These are phyloP conservation scores for Rhopalosiphum maidis DNA, from an alignment of 1,140 invertebrate species.

Conservation along the genomic window DNA sequence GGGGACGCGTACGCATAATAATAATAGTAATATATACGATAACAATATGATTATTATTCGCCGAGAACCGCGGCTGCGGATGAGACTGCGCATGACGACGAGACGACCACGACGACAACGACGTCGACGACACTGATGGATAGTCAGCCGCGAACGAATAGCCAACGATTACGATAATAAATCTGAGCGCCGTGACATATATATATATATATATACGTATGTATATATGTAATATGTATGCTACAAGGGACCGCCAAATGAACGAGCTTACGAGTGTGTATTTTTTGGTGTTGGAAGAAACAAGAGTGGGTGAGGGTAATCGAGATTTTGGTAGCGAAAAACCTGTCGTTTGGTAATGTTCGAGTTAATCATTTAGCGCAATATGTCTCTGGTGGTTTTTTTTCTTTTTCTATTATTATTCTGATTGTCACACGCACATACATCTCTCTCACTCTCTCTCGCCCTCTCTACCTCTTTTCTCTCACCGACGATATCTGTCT, in stretches of 20 bases:
- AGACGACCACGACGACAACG: too few relatives aligned
- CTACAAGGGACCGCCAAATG: too few relatives aligned
- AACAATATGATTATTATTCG: neutral
- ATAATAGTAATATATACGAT: neutral
- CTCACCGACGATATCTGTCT: neutral
- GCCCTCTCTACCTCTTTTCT: neutral
- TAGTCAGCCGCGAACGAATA: slow-evolving; percentile 24
- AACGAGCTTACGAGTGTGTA: neutral
- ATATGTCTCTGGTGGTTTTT: neutral
- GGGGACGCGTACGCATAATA: neutral
- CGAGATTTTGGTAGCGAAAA: slow-evolving; percentile 10
- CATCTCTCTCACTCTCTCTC: neutral
- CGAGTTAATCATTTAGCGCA: slow-evolving; percentile 23
- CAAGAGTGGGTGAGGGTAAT: neutral
- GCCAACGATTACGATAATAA: slow-evolving; percentile 42
- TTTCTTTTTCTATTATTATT: neutral
- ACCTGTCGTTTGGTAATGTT: slow-evolving; percentile 37
- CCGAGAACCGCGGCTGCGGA: neutral
- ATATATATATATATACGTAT: neutral
- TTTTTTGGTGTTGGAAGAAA: neutral
- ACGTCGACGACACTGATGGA: slow-evolving; percentile 31
- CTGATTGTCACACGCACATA: neutral
- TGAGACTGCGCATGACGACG: neutral
- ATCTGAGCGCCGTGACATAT: neutral
- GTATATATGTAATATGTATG: neutral